These are phyloP conservation scores for Chloromyia formosa DNA, from an alignment of 2,888 invertebrate genomes.

Conservation along the genomic window DNA sequence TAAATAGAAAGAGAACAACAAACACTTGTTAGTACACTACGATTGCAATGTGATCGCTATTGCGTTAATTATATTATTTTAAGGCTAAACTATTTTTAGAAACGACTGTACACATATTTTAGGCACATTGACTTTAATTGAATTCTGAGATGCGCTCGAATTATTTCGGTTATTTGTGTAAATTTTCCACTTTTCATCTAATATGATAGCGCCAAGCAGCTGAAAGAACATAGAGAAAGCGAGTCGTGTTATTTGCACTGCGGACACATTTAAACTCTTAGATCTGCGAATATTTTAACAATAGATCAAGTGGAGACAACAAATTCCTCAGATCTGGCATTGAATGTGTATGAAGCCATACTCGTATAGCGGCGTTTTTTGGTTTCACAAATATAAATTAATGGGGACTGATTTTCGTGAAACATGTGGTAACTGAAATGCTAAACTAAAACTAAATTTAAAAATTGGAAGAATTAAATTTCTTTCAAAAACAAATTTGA, in stretches of 20 bases:
- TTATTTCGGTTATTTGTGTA: conserved; percentile 36
- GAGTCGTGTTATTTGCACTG: conserved; percentile 9
- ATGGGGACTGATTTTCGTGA: too few species aligned
- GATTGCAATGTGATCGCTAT: background rate
- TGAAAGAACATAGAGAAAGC: too few species aligned
- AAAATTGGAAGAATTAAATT: too few species aligned
- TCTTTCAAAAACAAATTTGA: too few species aligned
- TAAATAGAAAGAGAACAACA: conserved; percentile 49
- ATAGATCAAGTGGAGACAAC: too few species aligned
- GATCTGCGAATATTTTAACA: too few species aligned
- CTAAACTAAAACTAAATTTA: too few species aligned
- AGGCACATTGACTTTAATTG: background rate
- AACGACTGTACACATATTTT: conserved; percentile 12
- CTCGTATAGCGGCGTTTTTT: too few species aligned
- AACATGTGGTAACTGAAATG: too few species aligned
- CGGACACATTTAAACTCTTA: background rate
- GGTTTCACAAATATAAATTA: too few species aligned
- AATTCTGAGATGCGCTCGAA: background rate
- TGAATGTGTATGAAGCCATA: too few species aligned
- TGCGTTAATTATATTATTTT: conserved; percentile 36
- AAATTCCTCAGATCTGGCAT: too few species aligned
- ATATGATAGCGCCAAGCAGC: background rate
- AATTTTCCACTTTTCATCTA: background rate
- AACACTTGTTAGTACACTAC: conserved; percentile 49
- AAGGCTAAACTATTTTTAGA: conserved; percentile 29